Conservation (phyloP, 2,797 vertebrate genomes). For the Crenuchus spilurus region DNA sequence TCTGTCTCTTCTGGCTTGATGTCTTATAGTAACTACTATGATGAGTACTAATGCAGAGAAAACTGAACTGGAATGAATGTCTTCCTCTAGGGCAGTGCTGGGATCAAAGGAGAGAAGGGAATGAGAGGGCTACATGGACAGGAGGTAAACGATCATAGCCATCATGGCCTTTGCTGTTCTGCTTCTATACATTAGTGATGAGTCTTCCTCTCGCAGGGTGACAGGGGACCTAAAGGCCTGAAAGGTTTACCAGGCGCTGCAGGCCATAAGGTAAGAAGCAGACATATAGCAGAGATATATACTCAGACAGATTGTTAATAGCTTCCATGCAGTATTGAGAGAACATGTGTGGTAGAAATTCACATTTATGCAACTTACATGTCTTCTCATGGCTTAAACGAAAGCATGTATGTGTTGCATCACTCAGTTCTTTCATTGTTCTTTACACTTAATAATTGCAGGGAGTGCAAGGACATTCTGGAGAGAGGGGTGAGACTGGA, state of each 20-base stretch:
- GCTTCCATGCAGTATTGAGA: not conserved
- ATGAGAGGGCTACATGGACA: slow-evolving; percentile 71
- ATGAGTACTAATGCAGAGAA: not conserved
- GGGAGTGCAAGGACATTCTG: slow-evolving; percentile 74
- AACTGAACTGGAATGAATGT: slow-evolving; percentile 6
- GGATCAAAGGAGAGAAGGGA: slow-evolving; percentile 78
- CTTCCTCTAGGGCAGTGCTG: slow-evolving; percentile 68
- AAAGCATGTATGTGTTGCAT: not conserved
- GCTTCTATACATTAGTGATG: slow-evolving; percentile 33
- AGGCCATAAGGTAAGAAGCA: slow-evolving; percentile 79
- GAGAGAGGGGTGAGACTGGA: slow-evolving; percentile 72
- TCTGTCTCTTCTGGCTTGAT: not conserved
- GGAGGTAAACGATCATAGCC: slow-evolving; percentile 65
- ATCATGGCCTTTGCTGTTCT: not conserved
- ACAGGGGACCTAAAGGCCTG: slow-evolving; percentile 77
- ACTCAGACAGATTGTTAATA: not conserved
- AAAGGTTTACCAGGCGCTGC: slow-evolving; percentile 78
- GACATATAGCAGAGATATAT: not conserved
- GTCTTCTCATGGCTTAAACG: not conserved
- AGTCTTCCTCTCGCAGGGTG: slow-evolving; percentile 63
- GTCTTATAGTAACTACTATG: not conserved
- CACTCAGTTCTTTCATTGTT: not conserved
- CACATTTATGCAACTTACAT: not conserved
- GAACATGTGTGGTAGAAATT: not conserved
- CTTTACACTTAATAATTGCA: slow-evolving; percentile 62